Percentiles rank a stretch among this genome's conserved stretches.
These are phyloP conservation scores for Aplysina aerophoba DNA, from an alignment of 37 sponge, comb jelly and placozoan species.

Conservation along the genomic window DNA sequence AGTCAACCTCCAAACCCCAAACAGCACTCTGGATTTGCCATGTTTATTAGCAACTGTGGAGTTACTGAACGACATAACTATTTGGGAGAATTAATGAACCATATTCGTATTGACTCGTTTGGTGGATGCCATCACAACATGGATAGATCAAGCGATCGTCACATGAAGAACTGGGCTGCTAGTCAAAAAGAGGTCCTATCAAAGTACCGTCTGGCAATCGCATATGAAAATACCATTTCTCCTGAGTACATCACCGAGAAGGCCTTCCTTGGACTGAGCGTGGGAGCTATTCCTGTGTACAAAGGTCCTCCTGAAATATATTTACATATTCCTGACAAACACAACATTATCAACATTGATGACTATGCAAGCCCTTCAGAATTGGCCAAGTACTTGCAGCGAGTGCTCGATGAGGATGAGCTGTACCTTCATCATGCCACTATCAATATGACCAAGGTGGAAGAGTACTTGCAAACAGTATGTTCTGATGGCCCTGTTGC, in stretches of 20 bases:
- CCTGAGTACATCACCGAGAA: constrained; percentile 28
- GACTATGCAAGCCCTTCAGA: constrained; percentile 10
- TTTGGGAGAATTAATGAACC: background rate
- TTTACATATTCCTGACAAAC: background rate
- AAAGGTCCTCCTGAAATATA: constrained; percentile 16
- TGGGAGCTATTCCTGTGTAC: constrained; percentile 20
- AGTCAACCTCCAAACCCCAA: background rate
- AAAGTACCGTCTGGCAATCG: constrained; percentile 25
- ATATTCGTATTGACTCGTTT: constrained; percentile 11
- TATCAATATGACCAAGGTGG: background rate
- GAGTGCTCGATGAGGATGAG: background rate
- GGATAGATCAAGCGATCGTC: background rate
- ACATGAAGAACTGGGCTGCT: background rate
- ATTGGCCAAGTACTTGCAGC: background rate
- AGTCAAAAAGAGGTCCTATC: background rate
- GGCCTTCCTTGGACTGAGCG: background rate
- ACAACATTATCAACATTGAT: constrained; percentile 32
- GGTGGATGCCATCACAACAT: constrained; percentile 19
- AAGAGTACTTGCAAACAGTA: background rate
- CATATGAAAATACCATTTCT: constrained; percentile 6
- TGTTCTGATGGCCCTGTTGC: background rate
- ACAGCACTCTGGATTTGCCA: constrained; percentile 4
- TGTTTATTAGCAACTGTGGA: constrained; percentile 27
- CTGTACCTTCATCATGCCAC: constrained; percentile 1
- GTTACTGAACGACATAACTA: background rate